These are phyloP conservation scores for Hydrotaea cyrtoneurina DNA, from an alignment of 2,888 invertebrate genomes.

Conservation along the genomic window DNA sequence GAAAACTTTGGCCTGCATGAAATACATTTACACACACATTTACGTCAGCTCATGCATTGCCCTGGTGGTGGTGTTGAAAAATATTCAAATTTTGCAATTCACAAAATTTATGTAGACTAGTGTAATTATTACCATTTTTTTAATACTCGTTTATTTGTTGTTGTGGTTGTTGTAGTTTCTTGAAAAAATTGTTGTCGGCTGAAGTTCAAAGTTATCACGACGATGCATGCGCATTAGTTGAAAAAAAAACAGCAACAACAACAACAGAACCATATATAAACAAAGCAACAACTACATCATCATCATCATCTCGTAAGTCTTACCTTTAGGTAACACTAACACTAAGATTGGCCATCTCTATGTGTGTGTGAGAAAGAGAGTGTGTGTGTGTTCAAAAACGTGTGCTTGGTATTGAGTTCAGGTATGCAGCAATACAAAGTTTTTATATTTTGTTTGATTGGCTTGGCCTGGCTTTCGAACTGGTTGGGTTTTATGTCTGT, in stretches of 20 bases:
- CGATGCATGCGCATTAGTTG: constrained; percentile 65
- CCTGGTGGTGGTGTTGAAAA: too few species aligned
- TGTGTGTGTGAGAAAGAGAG: too few species aligned
- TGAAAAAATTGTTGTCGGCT: constrained; percentile 71
- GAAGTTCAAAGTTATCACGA: constrained; percentile 75
- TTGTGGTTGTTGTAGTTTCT: constrained; percentile 11
- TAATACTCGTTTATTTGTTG: neutral
- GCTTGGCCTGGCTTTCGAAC: constrained; percentile 16
- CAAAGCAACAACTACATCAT: constrained; percentile 15
- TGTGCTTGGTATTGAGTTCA: neutral
- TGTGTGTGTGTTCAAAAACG: too few species aligned
- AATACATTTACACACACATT: too few species aligned
- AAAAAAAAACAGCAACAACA: constrained; percentile 3
- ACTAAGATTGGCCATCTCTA: neutral
- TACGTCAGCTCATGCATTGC: too few species aligned
- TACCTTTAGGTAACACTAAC: constrained; percentile 41
- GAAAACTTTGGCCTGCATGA: too few species aligned
- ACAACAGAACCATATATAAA: too few species aligned
- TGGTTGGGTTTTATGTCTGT: constrained; percentile 17
- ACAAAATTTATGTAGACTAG: too few species aligned
- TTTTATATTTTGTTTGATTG: neutral
- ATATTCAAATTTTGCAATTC: too few species aligned
- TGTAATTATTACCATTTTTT: too few species aligned
- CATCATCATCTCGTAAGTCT: constrained; percentile 30
- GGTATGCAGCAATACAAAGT: neutral